phyloP scores from a whole-genome alignment of 2,888 invertebrate species.

The Melanostoma mellinum region DNA sequence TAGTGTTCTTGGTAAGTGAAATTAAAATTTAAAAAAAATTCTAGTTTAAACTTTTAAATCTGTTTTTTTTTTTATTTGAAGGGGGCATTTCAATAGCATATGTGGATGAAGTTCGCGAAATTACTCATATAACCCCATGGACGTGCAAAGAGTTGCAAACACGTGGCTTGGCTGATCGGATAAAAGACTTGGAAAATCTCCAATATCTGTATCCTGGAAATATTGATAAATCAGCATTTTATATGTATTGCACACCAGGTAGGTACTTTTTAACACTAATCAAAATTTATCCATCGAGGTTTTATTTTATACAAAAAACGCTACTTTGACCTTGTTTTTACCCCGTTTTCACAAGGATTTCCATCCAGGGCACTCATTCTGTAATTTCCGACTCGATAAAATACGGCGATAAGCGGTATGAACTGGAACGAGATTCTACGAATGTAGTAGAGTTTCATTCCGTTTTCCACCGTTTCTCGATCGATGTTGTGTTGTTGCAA shows the following conservation, averaged over 20 bases:
- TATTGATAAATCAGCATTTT: constrained; percentile 8
- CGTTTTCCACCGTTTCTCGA: too few relatives aligned
- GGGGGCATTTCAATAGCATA: constrained; percentile 98
- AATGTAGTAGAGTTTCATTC: too few relatives aligned
- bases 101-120: constrained; percentile 88
- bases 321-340: too few relatives aligned
- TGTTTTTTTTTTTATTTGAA: constrained; percentile 54
- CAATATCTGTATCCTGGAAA: not conserved
- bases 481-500: too few relatives aligned
- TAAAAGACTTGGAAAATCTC: not conserved
- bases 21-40: constrained; percentile 3
- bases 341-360: too few relatives aligned
- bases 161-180: constrained; percentile 12
- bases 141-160: constrained; percentile 84
- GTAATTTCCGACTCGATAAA: too few relatives aligned
- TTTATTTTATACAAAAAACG: too few relatives aligned
- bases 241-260: constrained; percentile 11
- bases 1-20: constrained; percentile 87
- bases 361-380: too few relatives aligned
- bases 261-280: not conserved
- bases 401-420: too few relatives aligned
- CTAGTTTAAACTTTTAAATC: constrained; percentile 1
- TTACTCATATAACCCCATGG: constrained; percentile 95
- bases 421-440: too few relatives aligned
- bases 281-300: too few relatives aligned